Conservation (phyloP, 37 sponge, comb jelly and placozoan species). For the Petrosia ficiformis region DNA sequence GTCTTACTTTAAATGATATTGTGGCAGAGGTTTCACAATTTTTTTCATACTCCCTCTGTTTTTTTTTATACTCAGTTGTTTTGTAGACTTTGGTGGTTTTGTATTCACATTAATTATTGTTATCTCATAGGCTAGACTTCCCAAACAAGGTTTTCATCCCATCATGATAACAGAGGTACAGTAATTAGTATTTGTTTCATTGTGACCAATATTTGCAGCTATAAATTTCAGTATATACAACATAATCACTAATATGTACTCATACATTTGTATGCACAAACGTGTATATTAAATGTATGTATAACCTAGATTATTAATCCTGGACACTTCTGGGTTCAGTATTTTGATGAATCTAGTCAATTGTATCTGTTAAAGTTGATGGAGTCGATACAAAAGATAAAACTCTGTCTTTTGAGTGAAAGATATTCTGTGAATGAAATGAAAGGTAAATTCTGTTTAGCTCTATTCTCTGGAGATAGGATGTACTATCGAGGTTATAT, state of each 20-base stretch:
- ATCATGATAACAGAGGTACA: constrained; percentile 59
- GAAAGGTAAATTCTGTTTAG: constrained; percentile 67
- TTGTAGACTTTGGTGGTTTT: too few species aligned
- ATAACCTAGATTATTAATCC: constrained; percentile 76
- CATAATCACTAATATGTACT: too few species aligned
- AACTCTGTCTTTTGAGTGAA: constrained; percentile 17
- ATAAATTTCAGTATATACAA: too few species aligned
- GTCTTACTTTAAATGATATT: too few species aligned
- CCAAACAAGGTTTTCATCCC: constrained; percentile 32
- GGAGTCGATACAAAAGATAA: constrained; percentile 31
- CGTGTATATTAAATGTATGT: too few species aligned
- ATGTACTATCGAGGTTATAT: constrained; percentile 71
- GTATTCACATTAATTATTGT: too few species aligned
- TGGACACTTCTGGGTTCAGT: constrained; percentile 88
- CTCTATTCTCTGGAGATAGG: constrained; percentile 63
- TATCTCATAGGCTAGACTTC: constrained; percentile 20
- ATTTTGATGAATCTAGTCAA: constrained; percentile 12
- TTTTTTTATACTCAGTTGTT: too few species aligned
- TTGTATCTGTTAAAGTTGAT: constrained; percentile 24
- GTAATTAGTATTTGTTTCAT: too few species aligned
- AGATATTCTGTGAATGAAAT: constrained; percentile 14
- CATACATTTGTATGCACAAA: too few species aligned
- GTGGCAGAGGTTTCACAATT: too few species aligned
- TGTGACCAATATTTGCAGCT: too few species aligned
- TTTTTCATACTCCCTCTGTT: too few species aligned